A percentile compares a stretch with the other conserved stretches of the same genome.
phyloP scores from a whole-genome alignment of 1,140 invertebrate genomes.

The Macrobrachium rosenbergii region DNA sequence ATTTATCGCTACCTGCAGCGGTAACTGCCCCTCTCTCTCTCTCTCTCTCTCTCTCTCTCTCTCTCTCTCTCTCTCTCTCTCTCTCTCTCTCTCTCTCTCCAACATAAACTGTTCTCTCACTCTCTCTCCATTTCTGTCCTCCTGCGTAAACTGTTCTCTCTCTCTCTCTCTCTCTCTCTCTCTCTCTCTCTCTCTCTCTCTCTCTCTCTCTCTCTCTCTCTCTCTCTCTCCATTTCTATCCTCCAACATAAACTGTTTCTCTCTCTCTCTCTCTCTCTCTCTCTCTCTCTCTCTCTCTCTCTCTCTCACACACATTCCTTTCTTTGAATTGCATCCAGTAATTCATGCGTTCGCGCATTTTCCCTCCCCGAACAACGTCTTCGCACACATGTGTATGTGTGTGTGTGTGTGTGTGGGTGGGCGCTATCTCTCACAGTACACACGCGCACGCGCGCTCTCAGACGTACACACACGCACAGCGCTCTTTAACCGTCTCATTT shows the following conservation, averaged over 20 bases:
- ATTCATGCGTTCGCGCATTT: background rate
- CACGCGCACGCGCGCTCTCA: background rate
- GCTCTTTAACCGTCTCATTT: background rate
- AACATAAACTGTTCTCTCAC: background rate
- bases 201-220: background rate
- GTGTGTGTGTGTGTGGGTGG: no score
- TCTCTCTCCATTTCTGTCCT: background rate
- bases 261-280: slow-evolving; percentile 10
- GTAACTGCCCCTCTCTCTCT: no score
- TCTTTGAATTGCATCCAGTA: no score
- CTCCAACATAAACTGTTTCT: background rate
- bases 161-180: no score
- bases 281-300: background rate
- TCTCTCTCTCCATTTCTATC: background rate
- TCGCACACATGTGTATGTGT: no score
- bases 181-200: background rate
- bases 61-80: background rate
- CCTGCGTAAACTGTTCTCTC: background rate
- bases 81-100: background rate
- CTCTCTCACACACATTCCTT: background rate
- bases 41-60: background rate
- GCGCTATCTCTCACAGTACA: background rate
- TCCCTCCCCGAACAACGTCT: no score
- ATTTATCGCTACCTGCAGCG: no score
- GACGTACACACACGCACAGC: slow-evolving; percentile 4